These are phyloP conservation scores for Labroides dimidiatus DNA, from an alignment of 2,797 vertebrate genomes.

Conservation along the genomic window DNA sequence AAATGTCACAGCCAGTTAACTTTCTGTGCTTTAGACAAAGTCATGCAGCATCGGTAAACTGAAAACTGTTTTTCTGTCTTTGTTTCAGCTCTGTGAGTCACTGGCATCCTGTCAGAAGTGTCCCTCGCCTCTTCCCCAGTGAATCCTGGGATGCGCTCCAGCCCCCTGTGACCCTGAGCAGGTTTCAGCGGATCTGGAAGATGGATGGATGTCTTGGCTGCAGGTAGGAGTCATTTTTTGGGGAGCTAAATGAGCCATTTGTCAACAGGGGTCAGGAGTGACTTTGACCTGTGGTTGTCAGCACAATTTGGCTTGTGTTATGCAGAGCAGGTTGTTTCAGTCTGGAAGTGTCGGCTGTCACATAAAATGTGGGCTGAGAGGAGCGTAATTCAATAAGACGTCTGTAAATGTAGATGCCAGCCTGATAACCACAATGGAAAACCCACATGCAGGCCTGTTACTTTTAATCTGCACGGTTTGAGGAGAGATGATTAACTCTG, in stretches of 20 bases:
- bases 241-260: conserved; percentile 61
- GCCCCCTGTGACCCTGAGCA: conserved; percentile 50
- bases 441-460: neutral
- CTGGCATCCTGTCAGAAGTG: conserved; percentile 8
- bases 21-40: neutral
- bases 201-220: conserved; percentile 65
- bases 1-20: neutral
- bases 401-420: conserved; percentile 12
- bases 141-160: conserved; percentile 35
- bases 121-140: conserved; percentile 3
- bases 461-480: conserved; percentile 1
- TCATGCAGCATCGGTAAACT: conserved; percentile 3
- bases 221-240: conserved; percentile 53
- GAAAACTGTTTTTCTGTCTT: conserved; percentile 26
- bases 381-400: conserved; percentile 22
- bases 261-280: conserved; percentile 56
- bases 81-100: conserved; percentile 7
- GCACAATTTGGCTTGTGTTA: conserved; percentile 49
- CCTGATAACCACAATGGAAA: conserved; percentile 1
- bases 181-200: conserved; percentile 42
- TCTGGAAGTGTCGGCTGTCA: conserved; percentile 28
- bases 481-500: conserved; percentile 8
- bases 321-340: conserved; percentile 54
- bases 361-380: conserved; percentile 5
- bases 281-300: conserved; percentile 59